Percentiles rank a stretch among this genome's conserved stretches.
Evolutionary conservation across 1,140 invertebrate genomes (phyloP).

Genomic region (Drosophila busckii): DNA sequence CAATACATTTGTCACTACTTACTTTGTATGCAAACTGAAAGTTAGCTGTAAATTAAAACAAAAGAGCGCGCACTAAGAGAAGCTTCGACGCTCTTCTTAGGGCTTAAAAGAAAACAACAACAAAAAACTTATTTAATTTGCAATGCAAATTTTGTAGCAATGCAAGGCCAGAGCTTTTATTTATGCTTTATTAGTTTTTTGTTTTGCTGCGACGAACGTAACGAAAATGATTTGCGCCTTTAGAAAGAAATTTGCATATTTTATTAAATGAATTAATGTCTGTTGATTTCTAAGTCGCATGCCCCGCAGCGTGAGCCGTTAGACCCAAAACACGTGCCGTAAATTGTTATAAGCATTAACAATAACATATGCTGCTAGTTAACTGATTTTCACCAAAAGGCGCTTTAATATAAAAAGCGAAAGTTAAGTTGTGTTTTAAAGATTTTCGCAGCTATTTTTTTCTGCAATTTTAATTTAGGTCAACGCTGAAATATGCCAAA

Average conservation of each 20-base stretch:
- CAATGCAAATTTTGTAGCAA: conserved; percentile 5
- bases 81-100: too few species aligned
- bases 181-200: conserved; percentile 12
- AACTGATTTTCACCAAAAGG: conserved; percentile 37
- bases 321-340: conserved; percentile 37
- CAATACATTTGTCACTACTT: conserved; percentile 26
- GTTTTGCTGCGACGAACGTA: conserved; percentile 10
- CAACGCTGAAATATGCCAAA: conserved; percentile 52
- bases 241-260: conserved; percentile 46
- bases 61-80: too few species aligned
- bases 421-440: too few species aligned
- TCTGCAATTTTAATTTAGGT: conserved; percentile 48
- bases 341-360: conserved; percentile 44
- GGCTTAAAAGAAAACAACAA: too few species aligned
- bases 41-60: not conserved
- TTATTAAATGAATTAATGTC: conserved; percentile 54
- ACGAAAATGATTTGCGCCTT: conserved; percentile 22
- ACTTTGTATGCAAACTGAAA: too few species aligned
- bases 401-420: conserved; percentile 33
- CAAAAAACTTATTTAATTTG: too few species aligned
- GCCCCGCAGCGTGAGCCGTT: conserved; percentile 40
- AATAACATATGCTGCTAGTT: too few species aligned
- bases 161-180: conserved; percentile 21
- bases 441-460: conserved; percentile 15
- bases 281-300: conserved; percentile 13